Evolutionary conservation across 2,797 vertebrate species (phyloP), one percentile per base, ranked within the genome.

Genomic region (Atherinosoma microstoma): DNA sequence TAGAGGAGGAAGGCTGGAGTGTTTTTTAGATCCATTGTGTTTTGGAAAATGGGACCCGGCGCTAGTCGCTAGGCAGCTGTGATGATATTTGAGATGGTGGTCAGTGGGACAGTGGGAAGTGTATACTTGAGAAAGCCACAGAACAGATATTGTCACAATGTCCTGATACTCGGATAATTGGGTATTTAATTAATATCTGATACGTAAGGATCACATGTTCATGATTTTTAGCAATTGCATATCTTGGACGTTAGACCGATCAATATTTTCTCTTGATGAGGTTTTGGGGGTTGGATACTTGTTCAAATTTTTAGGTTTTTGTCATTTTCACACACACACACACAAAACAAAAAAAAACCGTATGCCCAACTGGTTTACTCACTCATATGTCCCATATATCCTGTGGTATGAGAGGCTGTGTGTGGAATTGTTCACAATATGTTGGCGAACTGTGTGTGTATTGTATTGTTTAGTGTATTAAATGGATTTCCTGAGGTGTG

Each of bases 1-100:
- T 7, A 65, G 40, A 83, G 65, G 51, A 71, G 62, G 64, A 75
- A 53, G 54, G 70, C 29, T 65, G 35, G 29, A 64, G 51, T 78
- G 63, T 73, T 71, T 85, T 70, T 83, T 66, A 86, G 71, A 73
- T 70, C 76, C 65, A 74, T 87, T 89, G 84, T 91, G 85, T 90
- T 80, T 75, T 76, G 78, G 84, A 88, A 88, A 90, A 89, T 77
- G 64, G 64, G 61, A 74, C 54, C 60, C 30, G 30, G 18, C 61
- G 74, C 64, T 49, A 29, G 67, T 79, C 78, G 61, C 79, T 67
- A 75, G 71, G 70, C 89, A 90, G 87, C 90, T 92, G 89, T 84
- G 88, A 65, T 82, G 89, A 90, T 78, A 92, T 90, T 70, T 91
- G 86, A 91, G 79, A 87, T 77, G 67, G 64, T 80, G 58, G 60